phyloP scores from a whole-genome alignment of 2,888 invertebrate genomes.

The Tachina grossa region DNA sequence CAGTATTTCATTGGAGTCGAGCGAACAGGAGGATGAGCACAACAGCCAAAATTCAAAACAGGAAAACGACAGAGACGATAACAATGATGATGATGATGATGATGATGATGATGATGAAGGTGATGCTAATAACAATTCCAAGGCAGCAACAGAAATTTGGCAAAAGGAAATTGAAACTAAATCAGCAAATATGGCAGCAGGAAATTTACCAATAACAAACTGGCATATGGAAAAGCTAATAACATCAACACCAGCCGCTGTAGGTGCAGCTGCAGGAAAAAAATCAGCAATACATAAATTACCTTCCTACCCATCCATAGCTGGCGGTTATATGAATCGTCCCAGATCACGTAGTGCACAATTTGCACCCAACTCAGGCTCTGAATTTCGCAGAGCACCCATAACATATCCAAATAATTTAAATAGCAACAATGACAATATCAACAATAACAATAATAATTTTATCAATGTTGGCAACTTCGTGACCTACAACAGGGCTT shows the following conservation, averaged over 20 bases:
- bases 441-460: slow-evolving; percentile 62
- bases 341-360: slow-evolving; percentile 79
- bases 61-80: slow-evolving; percentile 26
- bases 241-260: slow-evolving; percentile 52
- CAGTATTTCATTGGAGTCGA: slow-evolving; percentile 73
- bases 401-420: slow-evolving; percentile 36
- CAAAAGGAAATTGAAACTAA: slow-evolving; percentile 75
- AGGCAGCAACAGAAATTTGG: slow-evolving; percentile 72
- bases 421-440: slow-evolving; percentile 51
- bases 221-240: slow-evolving; percentile 71
- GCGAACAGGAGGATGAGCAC: slow-evolving; percentile 56
- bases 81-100: slow-evolving; percentile 3
- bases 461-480: slow-evolving; percentile 69
- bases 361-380: slow-evolving; percentile 77
- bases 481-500: slow-evolving; percentile 58
- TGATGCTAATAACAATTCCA: slow-evolving; percentile 24
- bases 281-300: slow-evolving; percentile 77
- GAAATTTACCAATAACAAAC: slow-evolving; percentile 71
- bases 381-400: slow-evolving; percentile 66
- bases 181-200: slow-evolving; percentile 68
- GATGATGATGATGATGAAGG: slow-evolving; percentile 31
- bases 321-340: slow-evolving; percentile 76
- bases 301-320: slow-evolving; percentile 78
- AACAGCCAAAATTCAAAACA: slow-evolving; percentile 48
- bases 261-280: slow-evolving; percentile 53